Base-by-base conservation (phyloP, 2,888 invertebrate species). In the Dolichopus griseipennis region DNA sequence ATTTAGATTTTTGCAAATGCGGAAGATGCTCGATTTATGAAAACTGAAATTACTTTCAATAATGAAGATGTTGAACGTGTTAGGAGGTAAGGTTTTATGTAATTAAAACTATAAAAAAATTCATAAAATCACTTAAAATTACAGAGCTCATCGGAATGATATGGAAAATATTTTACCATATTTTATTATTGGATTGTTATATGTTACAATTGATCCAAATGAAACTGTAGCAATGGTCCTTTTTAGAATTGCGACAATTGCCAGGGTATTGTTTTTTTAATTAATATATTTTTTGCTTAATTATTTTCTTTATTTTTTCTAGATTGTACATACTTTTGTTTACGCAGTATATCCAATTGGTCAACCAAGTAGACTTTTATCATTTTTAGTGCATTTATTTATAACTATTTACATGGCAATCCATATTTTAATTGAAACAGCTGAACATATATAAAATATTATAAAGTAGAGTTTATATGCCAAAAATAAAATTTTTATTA, bases 61-160 rank as follows among this genome's bases (percentile, higher is more conserved):
- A 83, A 85, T 73, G 81, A 81, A 12, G 82, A 84, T 72, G 83
- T 85, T 9, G 84, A 84, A 75, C 75, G 83, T 70, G 79, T 82
- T 8, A 75, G 83, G 72, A 72, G 75, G 75, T 75, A 68, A 61
- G 5, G 2, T 27, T 27, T 9, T 37, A 7, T 5, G 37, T 37
- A n/a, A 9, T 20, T 9, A n/a, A 5, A 52, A 52, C 15, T 52
- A 18, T 61, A 3, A 7, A 61, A 7, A 20, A n/a, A 61, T 61
- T 20, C 37, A 37, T 37, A 61, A 20, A 61, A 12, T 62, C 12
- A 21, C 12, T 34, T 22, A 65, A 65, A 62, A 66, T 77, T 78
- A 12, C 77, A 88, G 89, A 74, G 88, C 87, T 3, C 88, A 89
- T 76, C 82, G 84, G 74, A 90, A 90, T 75, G 90, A 90, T 75